Conservation (phyloP, 2,113 vertebrate species). For the Amphilophus citrinellus region DNA sequence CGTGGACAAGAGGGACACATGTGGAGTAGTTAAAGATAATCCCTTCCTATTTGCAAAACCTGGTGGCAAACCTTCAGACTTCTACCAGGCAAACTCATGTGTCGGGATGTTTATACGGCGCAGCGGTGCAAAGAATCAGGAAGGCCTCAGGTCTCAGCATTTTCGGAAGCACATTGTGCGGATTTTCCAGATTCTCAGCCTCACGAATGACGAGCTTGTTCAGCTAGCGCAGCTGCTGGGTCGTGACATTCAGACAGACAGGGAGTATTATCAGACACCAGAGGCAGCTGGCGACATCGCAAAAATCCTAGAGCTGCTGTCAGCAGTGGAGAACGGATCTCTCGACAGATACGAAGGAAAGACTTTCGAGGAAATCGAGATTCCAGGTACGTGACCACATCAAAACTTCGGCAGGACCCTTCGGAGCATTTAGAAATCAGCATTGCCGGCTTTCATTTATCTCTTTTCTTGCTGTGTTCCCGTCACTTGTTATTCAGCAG, state of each 20-base stretch:
- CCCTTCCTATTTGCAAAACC: constrained; percentile 55
- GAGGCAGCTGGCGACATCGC: constrained; percentile 58
- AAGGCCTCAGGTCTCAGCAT: constrained; percentile 16
- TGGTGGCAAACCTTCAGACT: not conserved
- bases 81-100: not conserved
- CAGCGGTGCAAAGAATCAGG: constrained; percentile 23
- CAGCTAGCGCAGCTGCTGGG: constrained; percentile 54
- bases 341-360: constrained; percentile 58
- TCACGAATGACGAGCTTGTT: constrained; percentile 40
- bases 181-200: constrained; percentile 60
- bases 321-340: constrained; percentile 47
- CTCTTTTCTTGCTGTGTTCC: not conserved
- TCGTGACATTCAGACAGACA: constrained; percentile 41
- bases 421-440: not conserved
- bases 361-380: constrained; percentile 62
- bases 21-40: constrained; percentile 27
- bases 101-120: not conserved
- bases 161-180: constrained; percentile 39
- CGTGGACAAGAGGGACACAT: constrained; percentile 43
- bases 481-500: fast-evolving
- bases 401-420: fast-evolving
- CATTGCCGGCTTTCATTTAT: not conserved
- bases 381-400: constrained; percentile 56
- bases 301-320: constrained; percentile 58
- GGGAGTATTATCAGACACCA: constrained; percentile 51